A percentile compares a stretch with the other conserved stretches of the same genome.
phyloP scores from a whole-genome alignment of 2,888 invertebrate genomes.

The Epinotia ramella region DNA sequence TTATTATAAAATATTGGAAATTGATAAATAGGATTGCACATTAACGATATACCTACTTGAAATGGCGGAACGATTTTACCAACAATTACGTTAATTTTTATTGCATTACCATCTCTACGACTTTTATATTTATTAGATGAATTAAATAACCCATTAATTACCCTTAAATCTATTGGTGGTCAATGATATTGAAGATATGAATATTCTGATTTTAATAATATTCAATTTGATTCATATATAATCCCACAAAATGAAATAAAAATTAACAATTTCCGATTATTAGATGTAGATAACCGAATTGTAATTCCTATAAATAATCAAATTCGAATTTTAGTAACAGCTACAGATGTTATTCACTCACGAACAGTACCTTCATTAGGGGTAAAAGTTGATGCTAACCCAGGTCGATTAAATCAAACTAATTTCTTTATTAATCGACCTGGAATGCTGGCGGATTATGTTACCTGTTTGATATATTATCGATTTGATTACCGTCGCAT shows the following conservation, averaged over 20 bases:
- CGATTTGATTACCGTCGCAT: too few species aligned
- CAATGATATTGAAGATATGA: slow-evolving; percentile 89
- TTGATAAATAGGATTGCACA: too few species aligned
- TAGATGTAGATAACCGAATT: slow-evolving; percentile 88
- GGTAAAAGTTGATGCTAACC: slow-evolving; percentile 87
- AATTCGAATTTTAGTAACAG: slow-evolving; percentile 87
- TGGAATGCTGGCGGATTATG: slow-evolving; percentile 70
- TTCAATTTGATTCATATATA: slow-evolving; percentile 88
- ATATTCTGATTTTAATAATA: slow-evolving; percentile 86
- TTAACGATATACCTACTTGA: too few species aligned
- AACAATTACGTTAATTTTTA: slow-evolving; percentile 86
- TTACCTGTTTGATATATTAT: too few species aligned
- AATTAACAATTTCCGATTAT: slow-evolving; percentile 80
- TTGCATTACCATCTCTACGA: slow-evolving; percentile 86
- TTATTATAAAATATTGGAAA: too few species aligned
- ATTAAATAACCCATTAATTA: slow-evolving; percentile 84
- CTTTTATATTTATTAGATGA: slow-evolving; percentile 86
- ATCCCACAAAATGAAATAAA: slow-evolving; percentile 70
- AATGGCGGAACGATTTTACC: slow-evolving; percentile 83
- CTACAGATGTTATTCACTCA: slow-evolving; percentile 88
- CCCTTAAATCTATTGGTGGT: slow-evolving; percentile 87
- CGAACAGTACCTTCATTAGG: slow-evolving; percentile 87
- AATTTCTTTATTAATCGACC: slow-evolving; percentile 86
- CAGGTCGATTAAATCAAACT: slow-evolving; percentile 88
- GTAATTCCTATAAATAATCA: slow-evolving; percentile 85